Base-by-base conservation (phyloP, 1,140 invertebrate genomes). In the Drosophila hydei region DNA sequence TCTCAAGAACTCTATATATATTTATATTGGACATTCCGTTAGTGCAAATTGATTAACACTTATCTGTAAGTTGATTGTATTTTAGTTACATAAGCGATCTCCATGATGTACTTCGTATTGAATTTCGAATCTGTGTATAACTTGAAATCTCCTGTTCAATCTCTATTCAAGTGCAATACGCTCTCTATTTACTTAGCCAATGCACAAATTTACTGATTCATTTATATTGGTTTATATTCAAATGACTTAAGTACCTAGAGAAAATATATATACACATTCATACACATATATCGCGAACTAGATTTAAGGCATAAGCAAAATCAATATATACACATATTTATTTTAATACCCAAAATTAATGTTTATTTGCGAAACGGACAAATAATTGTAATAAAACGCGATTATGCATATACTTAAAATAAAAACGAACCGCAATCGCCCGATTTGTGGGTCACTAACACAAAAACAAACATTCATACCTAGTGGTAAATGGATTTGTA, bases 181-280 rank as follows among this genome's bases (percentile, higher is more conserved):
- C 36, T 84, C 58, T 84, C 51, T 58, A 55, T 45, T 30, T 30
- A 64, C 55, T 52, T 40, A 61, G 61, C 18, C 45, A 75, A 73
- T 40, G 68, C 72, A 71, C 61, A 68, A 78, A 75, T 71, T 60
- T 67, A 58, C 60, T 43, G 36, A 19, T 67, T 16, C 63, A 16
- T 61, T 75, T 58, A 58, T 59, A 47, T 74, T 72, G 36, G 58
- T 75, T 58, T 40, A 72, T 56, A 62, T 70, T 67, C 38, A 70
- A 42, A 77, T 75, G 79, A 87, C 75, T 78, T 81, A 72, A 75
- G 84, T 87, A 87, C 84, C 83, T 88, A 88, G 77, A 81, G 77
- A 78, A 87, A 72, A 50, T 71, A 87, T 79, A 81, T 63, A 79
- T 40, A 74, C 42, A 62, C 38, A 81, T 47, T 56, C 48, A 81